A percentile compares a stretch with the other conserved stretches of the same genome.
phyloP scores from a whole-genome alignment of 2,113 vertebrate species.

The Noctilio leporinus region DNA sequence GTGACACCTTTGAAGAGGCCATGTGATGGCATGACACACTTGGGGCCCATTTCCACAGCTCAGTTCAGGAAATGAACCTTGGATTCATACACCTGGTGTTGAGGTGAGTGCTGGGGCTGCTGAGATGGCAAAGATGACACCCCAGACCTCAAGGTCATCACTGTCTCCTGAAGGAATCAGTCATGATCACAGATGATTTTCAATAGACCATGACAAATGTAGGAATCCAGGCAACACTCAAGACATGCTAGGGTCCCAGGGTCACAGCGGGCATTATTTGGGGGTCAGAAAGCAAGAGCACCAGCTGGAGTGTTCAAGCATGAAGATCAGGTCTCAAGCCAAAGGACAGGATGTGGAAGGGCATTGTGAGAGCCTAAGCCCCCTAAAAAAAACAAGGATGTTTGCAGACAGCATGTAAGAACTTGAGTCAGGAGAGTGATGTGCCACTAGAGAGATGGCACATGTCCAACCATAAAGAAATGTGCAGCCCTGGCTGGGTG shows the following conservation, averaged over 20 bases:
- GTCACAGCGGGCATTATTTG: neutral
- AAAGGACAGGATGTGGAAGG: neutral
- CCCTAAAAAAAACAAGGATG: neutral
- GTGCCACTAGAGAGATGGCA: neutral
- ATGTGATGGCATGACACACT: fast-evolving
- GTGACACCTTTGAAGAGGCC: neutral
- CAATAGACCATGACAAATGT: neutral
- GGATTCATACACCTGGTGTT: neutral
- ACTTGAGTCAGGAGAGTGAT: neutral
- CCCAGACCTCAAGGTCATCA: neutral
- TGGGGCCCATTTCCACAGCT: neutral
- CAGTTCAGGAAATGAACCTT: neutral
- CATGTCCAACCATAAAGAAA: neutral
- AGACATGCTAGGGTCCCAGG: neutral
- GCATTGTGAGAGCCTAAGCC: neutral
- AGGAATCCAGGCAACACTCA: neutral
- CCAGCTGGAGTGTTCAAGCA: neutral
- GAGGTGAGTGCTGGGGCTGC: neutral
- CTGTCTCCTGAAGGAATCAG: no score
- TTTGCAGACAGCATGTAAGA: neutral
- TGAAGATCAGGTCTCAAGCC: neutral
- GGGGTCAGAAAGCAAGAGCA: neutral
- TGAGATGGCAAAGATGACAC: neutral
- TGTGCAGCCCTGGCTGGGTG: no score
- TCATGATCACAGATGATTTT: neutral